Evolutionary conservation across 2,113 vertebrate species (phyloP).

Genomic region (Equus przewalskii): DNA sequence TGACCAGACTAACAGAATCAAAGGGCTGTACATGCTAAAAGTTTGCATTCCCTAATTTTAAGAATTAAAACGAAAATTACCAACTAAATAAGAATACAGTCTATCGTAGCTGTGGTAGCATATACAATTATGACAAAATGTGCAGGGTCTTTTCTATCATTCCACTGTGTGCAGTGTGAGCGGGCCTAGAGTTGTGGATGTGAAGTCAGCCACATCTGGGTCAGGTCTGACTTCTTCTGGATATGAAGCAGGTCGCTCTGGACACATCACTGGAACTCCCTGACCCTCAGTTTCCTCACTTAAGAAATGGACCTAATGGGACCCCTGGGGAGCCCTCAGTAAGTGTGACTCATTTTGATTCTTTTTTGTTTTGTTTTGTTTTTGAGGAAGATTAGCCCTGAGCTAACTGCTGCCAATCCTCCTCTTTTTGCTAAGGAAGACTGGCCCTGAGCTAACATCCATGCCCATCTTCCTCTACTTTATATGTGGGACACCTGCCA

Average conservation of each 20-base stretch:
- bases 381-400: too few relatives aligned
- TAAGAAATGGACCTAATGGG: not conserved
- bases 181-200: fast-evolving
- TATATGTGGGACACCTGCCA: too few relatives aligned
- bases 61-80: not conserved
- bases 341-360: not conserved
- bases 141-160: fast-evolving
- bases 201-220: fast-evolving
- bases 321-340: not conserved
- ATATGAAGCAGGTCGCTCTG: not conserved
- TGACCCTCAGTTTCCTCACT: not conserved
- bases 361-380: too few relatives aligned
- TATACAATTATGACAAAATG: fast-evolving
- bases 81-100: not conserved
- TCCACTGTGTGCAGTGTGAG: fast-evolving
- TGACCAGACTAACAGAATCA: not conserved
- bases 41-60: not conserved
- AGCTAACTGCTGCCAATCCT: too few relatives aligned
- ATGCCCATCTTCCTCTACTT: too few relatives aligned
- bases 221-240: not conserved
- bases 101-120: fast-evolving
- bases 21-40: not conserved
- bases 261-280: not conserved
- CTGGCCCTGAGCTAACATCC: too few relatives aligned
- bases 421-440: too few relatives aligned